Base-by-base conservation (phyloP, 2,888 invertebrate species). In the Leptinotarsa peninsularis region DNA sequence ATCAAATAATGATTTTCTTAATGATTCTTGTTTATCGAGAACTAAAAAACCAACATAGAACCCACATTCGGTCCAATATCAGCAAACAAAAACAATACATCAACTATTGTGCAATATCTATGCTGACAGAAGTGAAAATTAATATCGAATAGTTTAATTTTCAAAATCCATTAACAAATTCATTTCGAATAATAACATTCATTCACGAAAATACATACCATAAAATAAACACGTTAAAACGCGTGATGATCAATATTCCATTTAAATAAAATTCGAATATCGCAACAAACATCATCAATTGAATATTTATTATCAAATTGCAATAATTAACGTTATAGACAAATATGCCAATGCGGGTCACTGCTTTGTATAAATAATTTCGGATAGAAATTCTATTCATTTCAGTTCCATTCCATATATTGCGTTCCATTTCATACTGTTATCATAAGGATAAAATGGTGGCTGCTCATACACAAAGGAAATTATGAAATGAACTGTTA, bases 281-380 rank as follows among this genome's bases (percentile, higher is more conserved):
- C 14, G 23, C 58, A 58, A 58, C 23, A 14, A 58, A 58, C 58
- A 23, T 23, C 15, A 58, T 58, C 21, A 58, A 58, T 58, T 13
- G 21, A 58, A 58, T 58, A 58, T 58, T 58, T 23, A 58, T 4
- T 15, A 58, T 21, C 23, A 58, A 58, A 58, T 13, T 52, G 17
- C 15, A 21, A 58, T 58, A 23, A 58, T 58, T 23, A 58, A 58
- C 23, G 15, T 23, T 23, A 23, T 58, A 58, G 58, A 23, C 58
- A 58, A 58, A 58, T 58, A 58, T 58, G 14, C 58, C 58, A 23
- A 58, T 58, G 58, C 58, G 58, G 27, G 23, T 58, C 21, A 58
- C 23, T 58, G 58, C 58, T 15, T 23, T 58, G 23, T 58, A 23
- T 58, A 58, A 58, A 21, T 23, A 58, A 58, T 58, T 58, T 58